phyloP scores from a whole-genome alignment of 2,888 invertebrate species.

The Penaeus monodon region DNA sequence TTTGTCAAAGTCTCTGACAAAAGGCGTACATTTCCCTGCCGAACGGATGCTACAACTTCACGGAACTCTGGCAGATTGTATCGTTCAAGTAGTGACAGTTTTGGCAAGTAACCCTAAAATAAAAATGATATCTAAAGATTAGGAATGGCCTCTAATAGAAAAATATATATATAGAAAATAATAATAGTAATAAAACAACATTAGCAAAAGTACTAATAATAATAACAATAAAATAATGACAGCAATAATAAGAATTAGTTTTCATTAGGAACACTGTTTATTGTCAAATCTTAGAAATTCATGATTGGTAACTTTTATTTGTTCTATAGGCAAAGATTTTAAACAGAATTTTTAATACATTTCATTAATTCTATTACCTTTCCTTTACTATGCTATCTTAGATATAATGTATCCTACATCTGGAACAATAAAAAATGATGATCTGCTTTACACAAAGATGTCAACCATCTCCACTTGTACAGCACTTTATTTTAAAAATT shows the following conservation, averaged over 20 bases:
- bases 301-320: no score
- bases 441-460: no score
- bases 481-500: no score
- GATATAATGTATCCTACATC: no score
- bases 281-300: no score
- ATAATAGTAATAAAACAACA: not conserved
- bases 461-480: no score
- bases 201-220: not conserved
- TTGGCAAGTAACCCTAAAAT: constrained; percentile 89
- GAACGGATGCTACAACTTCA: constrained; percentile 89
- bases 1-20: constrained; percentile 87
- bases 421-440: no score
- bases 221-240: constrained; percentile 3
- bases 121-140: constrained; percentile 20
- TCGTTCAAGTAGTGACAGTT: constrained; percentile 82
- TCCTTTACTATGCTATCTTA: no score
- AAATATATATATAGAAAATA: constrained; percentile 5
- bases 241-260: constrained; percentile 2
- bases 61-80: constrained; percentile 92
- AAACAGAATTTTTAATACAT: no score
- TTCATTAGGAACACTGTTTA: no score
- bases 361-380: no score
- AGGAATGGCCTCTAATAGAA: not conserved
- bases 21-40: constrained; percentile 86
- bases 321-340: no score